phyloP scores from a whole-genome alignment of 2,113 vertebrate genomes.

The Mola mola region DNA sequence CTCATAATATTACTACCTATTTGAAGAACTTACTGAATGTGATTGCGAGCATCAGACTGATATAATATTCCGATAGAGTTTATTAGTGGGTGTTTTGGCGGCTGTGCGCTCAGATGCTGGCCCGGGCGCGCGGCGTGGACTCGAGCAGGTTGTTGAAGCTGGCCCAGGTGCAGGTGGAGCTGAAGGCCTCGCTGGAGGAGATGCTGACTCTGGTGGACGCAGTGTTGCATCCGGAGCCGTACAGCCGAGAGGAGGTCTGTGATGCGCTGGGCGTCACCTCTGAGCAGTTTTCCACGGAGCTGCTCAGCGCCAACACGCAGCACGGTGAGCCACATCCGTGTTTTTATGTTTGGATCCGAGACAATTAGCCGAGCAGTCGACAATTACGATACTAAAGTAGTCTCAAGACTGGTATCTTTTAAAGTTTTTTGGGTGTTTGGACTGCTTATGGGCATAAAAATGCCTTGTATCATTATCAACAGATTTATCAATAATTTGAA shows the following conservation, averaged over 20 bases:
- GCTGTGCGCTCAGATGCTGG: conserved; percentile 74
- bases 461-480: no score
- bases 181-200: conserved; percentile 86
- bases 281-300: conserved; percentile 82
- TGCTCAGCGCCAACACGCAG: conserved; percentile 89
- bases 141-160: conserved; percentile 81
- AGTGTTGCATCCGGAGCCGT: conserved; percentile 89
- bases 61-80: no score
- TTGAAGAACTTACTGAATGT: no score
- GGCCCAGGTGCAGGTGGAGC: conserved; percentile 85
- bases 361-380: no score
- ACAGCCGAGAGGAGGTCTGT: conserved; percentile 91
- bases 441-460: no score
- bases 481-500: no score
- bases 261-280: conserved; percentile 84
- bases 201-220: conserved; percentile 89
- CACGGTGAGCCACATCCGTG: conserved; percentile 83
- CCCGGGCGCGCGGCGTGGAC: conserved; percentile 67
- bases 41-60: no score
- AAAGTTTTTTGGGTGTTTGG: no score
- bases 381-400: no score
- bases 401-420: no score
- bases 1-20: no score
- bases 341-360: background rate
- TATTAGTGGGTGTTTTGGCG: no score